phyloP scores from a whole-genome alignment of 2,888 invertebrate genomes.

The Dryadula phaetusa region DNA sequence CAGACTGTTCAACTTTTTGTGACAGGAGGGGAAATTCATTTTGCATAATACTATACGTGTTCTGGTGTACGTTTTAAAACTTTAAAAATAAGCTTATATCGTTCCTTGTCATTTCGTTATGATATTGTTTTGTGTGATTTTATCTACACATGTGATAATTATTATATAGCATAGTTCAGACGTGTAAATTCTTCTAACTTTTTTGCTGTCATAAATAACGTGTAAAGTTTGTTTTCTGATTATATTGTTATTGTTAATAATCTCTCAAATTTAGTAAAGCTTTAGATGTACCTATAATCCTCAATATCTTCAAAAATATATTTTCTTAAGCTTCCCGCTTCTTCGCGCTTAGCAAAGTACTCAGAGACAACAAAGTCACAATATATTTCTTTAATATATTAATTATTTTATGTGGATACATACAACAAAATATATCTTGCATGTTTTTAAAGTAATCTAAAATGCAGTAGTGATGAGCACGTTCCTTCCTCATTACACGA shows the following conservation, averaged over 20 bases:
- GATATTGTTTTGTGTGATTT: conserved; percentile 26
- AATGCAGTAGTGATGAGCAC: conserved; percentile 65
- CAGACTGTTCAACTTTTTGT: conserved; percentile 68
- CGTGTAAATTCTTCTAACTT: conserved; percentile 44
- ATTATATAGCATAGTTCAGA: conserved; percentile 45
- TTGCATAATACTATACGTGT: conserved; percentile 54
- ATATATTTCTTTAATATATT: background rate
- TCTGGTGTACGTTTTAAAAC: conserved; percentile 41
- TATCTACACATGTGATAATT: conserved; percentile 35
- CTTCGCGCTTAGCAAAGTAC: too few relatives aligned
- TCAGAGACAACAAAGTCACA: too few relatives aligned
- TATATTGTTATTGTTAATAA: background rate
- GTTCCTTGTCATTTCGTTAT: conserved; percentile 21
- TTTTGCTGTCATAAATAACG: conserved; percentile 41
- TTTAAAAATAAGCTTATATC: conserved; percentile 34
- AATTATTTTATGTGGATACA: background rate
- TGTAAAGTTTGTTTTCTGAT: conserved; percentile 39
- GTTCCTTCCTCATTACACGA: conserved; percentile 63
- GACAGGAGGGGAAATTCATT: conserved; percentile 59
- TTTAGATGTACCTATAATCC: too few relatives aligned
- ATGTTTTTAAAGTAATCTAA: conserved; percentile 58
- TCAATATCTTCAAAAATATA: too few relatives aligned
- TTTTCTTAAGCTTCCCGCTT: too few relatives aligned
- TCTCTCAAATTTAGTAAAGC: too few relatives aligned
- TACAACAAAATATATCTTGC: conserved; percentile 27